These are phyloP conservation scores for Zosterops japonicus DNA, from an alignment of 2,113 vertebrate species.

Conservation along the genomic window DNA sequence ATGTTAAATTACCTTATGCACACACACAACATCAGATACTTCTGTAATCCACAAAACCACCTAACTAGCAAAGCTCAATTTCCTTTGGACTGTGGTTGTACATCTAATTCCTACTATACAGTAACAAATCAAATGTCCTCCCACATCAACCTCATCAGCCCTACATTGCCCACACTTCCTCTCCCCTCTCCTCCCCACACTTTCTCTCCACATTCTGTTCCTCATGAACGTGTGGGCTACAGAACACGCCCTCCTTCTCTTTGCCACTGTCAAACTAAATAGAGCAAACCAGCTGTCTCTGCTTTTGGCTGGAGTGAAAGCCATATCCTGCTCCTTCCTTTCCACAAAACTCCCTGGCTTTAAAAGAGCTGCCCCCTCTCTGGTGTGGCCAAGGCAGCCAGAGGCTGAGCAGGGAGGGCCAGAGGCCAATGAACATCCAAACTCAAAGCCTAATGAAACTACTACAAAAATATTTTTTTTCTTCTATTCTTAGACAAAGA, in stretches of 20 bases:
- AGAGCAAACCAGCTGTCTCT: background rate
- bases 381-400: background rate
- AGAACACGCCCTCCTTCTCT: background rate
- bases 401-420: background rate
- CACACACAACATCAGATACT: background rate
- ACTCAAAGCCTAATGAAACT: background rate
- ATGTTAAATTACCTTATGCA: background rate
- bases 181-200: background rate
- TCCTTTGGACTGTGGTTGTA: background rate
- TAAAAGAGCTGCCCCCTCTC: background rate
- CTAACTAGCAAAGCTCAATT: background rate
- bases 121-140: slow-evolving; percentile 5
- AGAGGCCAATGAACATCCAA: background rate
- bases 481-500: background rate
- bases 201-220: background rate
- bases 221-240: background rate
- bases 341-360: background rate
- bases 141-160: background rate
- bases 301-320: background rate
- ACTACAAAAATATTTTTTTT: background rate
- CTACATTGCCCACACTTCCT: background rate
- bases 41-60: background rate
- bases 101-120: background rate
- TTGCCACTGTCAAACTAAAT: background rate
- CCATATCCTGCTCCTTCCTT: background rate